Conservation (phyloP, 2,797 vertebrate genomes). For the Neoniphon sammara region DNA sequence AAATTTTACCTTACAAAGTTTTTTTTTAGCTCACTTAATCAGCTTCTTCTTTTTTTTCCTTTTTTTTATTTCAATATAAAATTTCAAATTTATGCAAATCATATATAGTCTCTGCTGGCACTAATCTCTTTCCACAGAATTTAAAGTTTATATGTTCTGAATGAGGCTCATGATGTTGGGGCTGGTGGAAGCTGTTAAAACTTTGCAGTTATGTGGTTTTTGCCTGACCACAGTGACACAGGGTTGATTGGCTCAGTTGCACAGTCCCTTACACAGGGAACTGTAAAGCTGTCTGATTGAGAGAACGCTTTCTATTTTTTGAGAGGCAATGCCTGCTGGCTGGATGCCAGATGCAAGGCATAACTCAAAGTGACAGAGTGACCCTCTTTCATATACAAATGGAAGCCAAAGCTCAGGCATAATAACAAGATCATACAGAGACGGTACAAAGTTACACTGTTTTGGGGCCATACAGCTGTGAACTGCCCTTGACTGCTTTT, state of each 20-base stretch:
- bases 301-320: constrained; percentile 67
- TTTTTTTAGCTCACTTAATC: too few species aligned
- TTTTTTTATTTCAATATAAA: too few species aligned
- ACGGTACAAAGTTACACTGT: constrained; percentile 34
- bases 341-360: constrained; percentile 70
- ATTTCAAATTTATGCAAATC: too few species aligned
- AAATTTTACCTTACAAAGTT: too few species aligned
- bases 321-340: constrained; percentile 68
- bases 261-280: constrained; percentile 30
- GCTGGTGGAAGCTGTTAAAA: not conserved
- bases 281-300: constrained; percentile 60
- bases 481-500: constrained; percentile 36
- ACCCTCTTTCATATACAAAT: constrained; percentile 73
- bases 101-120: not conserved
- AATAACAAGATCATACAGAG: constrained; percentile 67
- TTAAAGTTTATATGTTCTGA: too few species aligned
- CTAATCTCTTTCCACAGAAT: too few species aligned
- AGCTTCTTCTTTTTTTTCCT: too few species aligned
- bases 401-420: constrained; percentile 59
- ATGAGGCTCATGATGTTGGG: not conserved
- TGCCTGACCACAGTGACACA: constrained; percentile 8
- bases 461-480: constrained; percentile 38
- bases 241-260: constrained; percentile 13
- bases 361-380: constrained; percentile 79
- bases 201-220: constrained; percentile 18